These are phyloP conservation scores for Venusia cambrica DNA, from an alignment of 2,888 invertebrate genomes.

Conservation along the genomic window DNA sequence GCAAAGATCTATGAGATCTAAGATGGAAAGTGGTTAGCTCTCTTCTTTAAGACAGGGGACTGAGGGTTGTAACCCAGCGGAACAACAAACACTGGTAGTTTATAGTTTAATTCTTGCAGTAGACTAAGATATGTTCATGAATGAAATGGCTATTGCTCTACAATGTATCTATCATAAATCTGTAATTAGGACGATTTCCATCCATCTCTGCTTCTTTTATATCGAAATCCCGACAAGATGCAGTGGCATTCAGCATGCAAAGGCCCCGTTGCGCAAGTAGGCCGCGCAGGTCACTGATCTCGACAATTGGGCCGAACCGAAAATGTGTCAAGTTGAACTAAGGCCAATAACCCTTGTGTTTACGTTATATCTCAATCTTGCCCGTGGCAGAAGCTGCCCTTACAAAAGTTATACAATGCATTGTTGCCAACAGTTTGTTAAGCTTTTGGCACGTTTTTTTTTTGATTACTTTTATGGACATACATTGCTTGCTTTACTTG, in stretches of 20 bases:
- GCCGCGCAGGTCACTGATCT: constrained; percentile 63
- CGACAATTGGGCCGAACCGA: constrained; percentile 71
- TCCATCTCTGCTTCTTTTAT: too few species aligned
- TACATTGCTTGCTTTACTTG: too few species aligned
- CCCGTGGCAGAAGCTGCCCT: constrained; percentile 26
- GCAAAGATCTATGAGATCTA: too few species aligned
- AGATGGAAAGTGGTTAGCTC: too few species aligned
- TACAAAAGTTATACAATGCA: constrained; percentile 16
- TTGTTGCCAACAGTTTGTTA: constrained; percentile 11
- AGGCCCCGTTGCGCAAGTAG: constrained; percentile 67
- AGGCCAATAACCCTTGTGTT: constrained; percentile 69
- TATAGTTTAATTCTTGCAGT: too few species aligned
- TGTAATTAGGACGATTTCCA: too few species aligned
- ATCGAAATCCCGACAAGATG: constrained; percentile 17
- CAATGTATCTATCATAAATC: too few species aligned
- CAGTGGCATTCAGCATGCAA: constrained; percentile 21
- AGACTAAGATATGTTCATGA: too few species aligned
- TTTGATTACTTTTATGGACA: not conserved
- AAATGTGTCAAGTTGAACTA: constrained; percentile 80
- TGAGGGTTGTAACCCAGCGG: too few species aligned
- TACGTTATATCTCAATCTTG: constrained; percentile 62
- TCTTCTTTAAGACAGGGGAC: too few species aligned
- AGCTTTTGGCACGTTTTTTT: constrained; percentile 1
- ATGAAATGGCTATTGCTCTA: too few species aligned
- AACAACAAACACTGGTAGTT: too few species aligned